A percentile compares a stretch with the other conserved stretches of the same genome.
Evolutionary conservation across 2,888 invertebrate genomes (phyloP).

Genomic region (Ctenicera cuprea): DNA sequence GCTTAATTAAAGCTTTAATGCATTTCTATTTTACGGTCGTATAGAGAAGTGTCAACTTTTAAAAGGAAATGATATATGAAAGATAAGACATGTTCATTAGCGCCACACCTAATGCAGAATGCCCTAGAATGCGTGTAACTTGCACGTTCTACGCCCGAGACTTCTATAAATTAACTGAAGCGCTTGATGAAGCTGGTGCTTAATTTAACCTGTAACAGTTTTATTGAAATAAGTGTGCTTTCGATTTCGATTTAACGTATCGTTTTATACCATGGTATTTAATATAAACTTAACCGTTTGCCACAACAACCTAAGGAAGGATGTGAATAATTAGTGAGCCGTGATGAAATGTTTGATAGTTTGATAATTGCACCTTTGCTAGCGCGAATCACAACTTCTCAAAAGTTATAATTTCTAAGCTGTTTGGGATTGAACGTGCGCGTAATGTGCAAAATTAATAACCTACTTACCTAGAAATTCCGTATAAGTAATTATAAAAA

Average conservation of each 20-base stretch:
- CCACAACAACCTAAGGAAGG: background rate
- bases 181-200: slow-evolving; percentile 1
- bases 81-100: slow-evolving; percentile 28
- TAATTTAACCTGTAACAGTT: slow-evolving; percentile 1
- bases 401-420: too few relatives aligned
- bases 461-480: too few relatives aligned
- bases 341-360: too few relatives aligned
- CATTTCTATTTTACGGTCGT: background rate
- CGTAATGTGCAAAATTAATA: too few relatives aligned
- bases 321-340: too few relatives aligned
- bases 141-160: background rate
- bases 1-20: slow-evolving; percentile 20
- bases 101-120: slow-evolving; percentile 22
- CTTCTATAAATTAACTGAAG: slow-evolving; percentile 28
- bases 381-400: too few relatives aligned
- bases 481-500: too few relatives aligned
- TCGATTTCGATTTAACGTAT: background rate
- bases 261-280: too few relatives aligned
- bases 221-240: slow-evolving; percentile 4
- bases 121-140: slow-evolving; percentile 20
- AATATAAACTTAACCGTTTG: background rate
- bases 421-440: too few relatives aligned
- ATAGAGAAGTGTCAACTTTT: slow-evolving; percentile 9
- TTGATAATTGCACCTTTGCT: too few relatives aligned
- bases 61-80: slow-evolving; percentile 21